A percentile compares a stretch with the other conserved stretches of the same genome.
These are phyloP conservation scores for Musca vetustissima DNA, from an alignment of 1,140 invertebrate genomes.

Conservation along the genomic window DNA sequence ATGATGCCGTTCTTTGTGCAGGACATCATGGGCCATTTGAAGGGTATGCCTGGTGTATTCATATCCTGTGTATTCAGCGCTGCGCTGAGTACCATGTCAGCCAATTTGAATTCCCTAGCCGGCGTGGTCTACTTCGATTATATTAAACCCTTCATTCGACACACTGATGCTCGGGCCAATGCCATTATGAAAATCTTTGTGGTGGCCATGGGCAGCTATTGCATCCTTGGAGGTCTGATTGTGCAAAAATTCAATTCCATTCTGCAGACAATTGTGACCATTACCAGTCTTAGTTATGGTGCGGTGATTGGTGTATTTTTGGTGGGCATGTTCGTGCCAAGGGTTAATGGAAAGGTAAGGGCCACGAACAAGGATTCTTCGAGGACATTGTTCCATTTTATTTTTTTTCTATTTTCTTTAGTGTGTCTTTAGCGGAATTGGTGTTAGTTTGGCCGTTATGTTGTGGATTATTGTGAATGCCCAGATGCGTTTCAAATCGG, in stretches of 20 bases:
- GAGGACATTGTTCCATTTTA: too few relatives aligned
- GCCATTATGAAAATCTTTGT: slow-evolving; percentile 65
- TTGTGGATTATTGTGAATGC: slow-evolving; percentile 79
- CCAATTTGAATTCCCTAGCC: slow-evolving; percentile 72
- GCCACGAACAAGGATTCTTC: too few relatives aligned
- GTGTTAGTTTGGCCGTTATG: slow-evolving; percentile 66
- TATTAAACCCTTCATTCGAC: slow-evolving; percentile 61
- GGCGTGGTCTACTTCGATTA: slow-evolving; percentile 77
- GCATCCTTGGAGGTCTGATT: slow-evolving; percentile 64
- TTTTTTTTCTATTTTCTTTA: neutral
- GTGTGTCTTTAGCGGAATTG: slow-evolving; percentile 40
- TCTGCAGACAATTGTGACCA: slow-evolving; percentile 64
- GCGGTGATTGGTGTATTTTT: slow-evolving; percentile 73
- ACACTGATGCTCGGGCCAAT: slow-evolving; percentile 62
- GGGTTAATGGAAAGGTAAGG: slow-evolving; percentile 64
- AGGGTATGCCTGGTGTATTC: slow-evolving; percentile 67
- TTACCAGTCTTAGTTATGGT: slow-evolving; percentile 66
- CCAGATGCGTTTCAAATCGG: slow-evolving; percentile 66
- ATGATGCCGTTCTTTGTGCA: slow-evolving; percentile 66
- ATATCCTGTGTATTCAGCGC: slow-evolving; percentile 71
- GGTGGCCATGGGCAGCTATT: slow-evolving; percentile 60
- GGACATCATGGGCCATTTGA: slow-evolving; percentile 61
- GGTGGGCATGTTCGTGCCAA: slow-evolving; percentile 72
- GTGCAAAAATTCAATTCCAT: slow-evolving; percentile 66
- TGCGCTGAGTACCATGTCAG: slow-evolving; percentile 71